Conservation (phyloP, 2,113 vertebrate species). For the Chaetorhynchus papuensis region DNA sequence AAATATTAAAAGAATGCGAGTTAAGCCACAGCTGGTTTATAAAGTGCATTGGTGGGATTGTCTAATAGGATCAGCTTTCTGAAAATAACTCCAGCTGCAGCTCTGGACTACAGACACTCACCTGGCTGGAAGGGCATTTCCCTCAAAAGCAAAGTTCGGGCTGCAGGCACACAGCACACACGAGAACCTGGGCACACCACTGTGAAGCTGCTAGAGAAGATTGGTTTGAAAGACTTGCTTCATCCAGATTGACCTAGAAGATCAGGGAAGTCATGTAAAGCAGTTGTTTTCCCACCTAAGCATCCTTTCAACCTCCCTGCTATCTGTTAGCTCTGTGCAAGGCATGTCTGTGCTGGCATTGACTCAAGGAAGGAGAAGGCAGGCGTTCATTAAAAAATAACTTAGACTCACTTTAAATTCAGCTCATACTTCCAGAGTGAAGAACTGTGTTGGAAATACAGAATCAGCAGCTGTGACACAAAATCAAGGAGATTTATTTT, state of each 20-base stretch:
- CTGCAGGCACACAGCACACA: neutral
- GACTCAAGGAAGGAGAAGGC: slow-evolving; percentile 6
- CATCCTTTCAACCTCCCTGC: neutral
- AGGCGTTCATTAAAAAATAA: slow-evolving; percentile 60
- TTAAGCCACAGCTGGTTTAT: neutral
- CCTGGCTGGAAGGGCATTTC: neutral
- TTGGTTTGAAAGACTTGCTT: neutral
- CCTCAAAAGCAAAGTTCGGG: neutral
- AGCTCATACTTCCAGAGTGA: neutral
- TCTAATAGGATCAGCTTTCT: neutral
- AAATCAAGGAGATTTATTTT: slow-evolving; percentile 61
- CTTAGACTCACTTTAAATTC: slow-evolving; percentile 52
- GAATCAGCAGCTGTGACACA: slow-evolving; percentile 44
- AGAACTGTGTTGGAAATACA: slow-evolving; percentile 38
- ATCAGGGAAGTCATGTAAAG: neutral
- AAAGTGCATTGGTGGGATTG: neutral
- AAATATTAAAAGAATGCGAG: neutral
- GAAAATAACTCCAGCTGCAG: neutral
- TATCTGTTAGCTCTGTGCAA: neutral
- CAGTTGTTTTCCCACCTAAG: neutral
- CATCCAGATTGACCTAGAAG: neutral
- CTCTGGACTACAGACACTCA: neutral
- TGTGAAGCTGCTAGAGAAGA: neutral
- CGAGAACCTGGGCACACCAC: neutral
- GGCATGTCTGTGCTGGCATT: neutral